phyloP scores from a whole-genome alignment of 1,140 invertebrate species.

The Danaus plexippus region DNA sequence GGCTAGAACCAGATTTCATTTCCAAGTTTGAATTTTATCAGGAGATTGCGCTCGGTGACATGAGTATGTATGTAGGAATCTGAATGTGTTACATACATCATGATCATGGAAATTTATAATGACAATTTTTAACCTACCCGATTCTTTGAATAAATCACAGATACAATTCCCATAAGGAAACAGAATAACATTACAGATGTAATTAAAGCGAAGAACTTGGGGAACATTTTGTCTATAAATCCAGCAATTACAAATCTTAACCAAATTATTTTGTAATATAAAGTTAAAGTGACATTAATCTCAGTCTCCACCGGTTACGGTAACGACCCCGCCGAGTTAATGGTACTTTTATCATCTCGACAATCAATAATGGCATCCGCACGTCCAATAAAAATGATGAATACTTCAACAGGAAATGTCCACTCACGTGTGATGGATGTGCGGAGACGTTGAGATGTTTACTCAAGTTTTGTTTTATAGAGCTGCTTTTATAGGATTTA shows the following conservation, averaged over 20 bases:
- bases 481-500: neutral
- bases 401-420: conserved; percentile 33
- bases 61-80: no score
- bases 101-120: no score
- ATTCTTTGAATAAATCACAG: no score
- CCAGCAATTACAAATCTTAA: conserved; percentile 3
- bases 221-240: no score
- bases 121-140: no score
- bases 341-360: conserved; percentile 44
- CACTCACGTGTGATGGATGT: conserved; percentile 43
- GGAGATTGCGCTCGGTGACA: no score
- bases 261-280: conserved; percentile 9
- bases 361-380: conserved; percentile 47
- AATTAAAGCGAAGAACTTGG: no score
- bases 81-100: no score
- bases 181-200: no score
- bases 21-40: no score
- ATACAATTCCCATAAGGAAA: no score
- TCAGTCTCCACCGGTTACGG: conserved; percentile 25
- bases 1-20: no score
- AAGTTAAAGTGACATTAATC: conserved; percentile 23
- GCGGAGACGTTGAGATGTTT: conserved; percentile 28
- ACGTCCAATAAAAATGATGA: conserved; percentile 58
- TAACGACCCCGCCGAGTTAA: conserved; percentile 39
- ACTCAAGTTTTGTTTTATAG: conserved; percentile 10